Evolutionary conservation across 2,888 invertebrate species (phyloP).

Genomic region (Merodon equestris): DNA sequence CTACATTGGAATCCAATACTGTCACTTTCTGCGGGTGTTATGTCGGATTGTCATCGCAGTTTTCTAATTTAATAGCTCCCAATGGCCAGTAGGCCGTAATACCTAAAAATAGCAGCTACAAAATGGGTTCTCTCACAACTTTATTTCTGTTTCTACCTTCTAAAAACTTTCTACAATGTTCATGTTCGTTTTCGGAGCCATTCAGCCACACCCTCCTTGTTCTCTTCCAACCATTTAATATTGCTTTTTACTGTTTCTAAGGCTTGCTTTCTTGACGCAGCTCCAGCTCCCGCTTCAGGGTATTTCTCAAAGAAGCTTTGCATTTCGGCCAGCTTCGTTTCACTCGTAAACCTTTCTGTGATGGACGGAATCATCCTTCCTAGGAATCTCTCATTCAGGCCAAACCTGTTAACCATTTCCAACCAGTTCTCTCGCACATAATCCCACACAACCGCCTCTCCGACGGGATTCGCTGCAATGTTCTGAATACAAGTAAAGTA

Average conservation of each 20-base stretch:
- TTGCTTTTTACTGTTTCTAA: conserved; percentile 88
- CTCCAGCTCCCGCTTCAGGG: conserved; percentile 92
- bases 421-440: conserved; percentile 89
- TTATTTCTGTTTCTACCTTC: too few species aligned
- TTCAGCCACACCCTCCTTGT: conserved; percentile 80
- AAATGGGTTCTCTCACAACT: too few species aligned
- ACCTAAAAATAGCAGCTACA: too few species aligned
- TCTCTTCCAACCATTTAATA: conserved; percentile 86
- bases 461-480: conserved; percentile 86
- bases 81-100: too few species aligned
- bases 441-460: conserved; percentile 88
- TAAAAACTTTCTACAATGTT: not conserved
- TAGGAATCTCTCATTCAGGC: conserved; percentile 88
- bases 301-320: conserved; percentile 85
- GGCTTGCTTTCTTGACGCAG: conserved; percentile 84
- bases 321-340: conserved; percentile 86
- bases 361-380: conserved; percentile 86
- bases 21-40: too few species aligned
- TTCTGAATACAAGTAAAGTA: conserved; percentile 85
- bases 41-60: too few species aligned
- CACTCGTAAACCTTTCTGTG: conserved; percentile 84
- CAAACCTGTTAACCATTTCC: conserved; percentile 85
- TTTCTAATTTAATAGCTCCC: too few species aligned
- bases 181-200: conserved; percentile 80
- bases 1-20: too few species aligned